Evolutionary conservation across 2,888 invertebrate species (phyloP), one percentile per base, ranked within the genome.

Genomic region (Anticlea derivata): DNA sequence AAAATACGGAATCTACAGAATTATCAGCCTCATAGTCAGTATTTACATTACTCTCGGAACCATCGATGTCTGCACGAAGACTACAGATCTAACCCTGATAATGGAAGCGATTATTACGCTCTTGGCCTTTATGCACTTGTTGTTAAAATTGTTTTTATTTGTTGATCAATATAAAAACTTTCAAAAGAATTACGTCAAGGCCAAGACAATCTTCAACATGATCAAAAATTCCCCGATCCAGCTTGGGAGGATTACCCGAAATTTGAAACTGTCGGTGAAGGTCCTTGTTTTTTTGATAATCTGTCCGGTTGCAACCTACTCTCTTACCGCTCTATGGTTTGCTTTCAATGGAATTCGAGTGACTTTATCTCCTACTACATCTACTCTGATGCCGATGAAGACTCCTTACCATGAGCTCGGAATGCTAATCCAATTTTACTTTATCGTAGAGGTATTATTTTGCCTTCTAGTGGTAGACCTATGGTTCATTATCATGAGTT

Each of bases 41-140:
- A 51, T 70, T 26, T 86, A 87, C 43, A 75, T 81, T 0, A 53
- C 73, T 29, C 45, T 78, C 1, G 86, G 86, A 1, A 86, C 85
- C 1, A 24, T 74, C 2, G 66, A 77, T 13, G 61, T 76, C 7
- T 48, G 83, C 0, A 60, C 61, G 12, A 57, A 65, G 0, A 68
- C 72, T 0, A 56, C 57, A 0, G 78, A 82, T 17, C 10, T 66
- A 0, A 65, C 71, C 20, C 24, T 70, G 0, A 58, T 70, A 1
- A 75, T 75, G 2, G 84, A 87, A 66, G 84, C 75, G 0, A 66
- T 64, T 23, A 83, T 75, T 34, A 83, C 83, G 0, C 39, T 78
- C 0, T 54, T 79, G 0, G 65, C 85, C 38, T 73, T 67, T 0
- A 22, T 53, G 0, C 52, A 73, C 8, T 73, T 74, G 23, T 50